These are phyloP conservation scores for Phalacrocorax brasilianus DNA, from an alignment of 2,113 vertebrate genomes.

Conservation along the genomic window DNA sequence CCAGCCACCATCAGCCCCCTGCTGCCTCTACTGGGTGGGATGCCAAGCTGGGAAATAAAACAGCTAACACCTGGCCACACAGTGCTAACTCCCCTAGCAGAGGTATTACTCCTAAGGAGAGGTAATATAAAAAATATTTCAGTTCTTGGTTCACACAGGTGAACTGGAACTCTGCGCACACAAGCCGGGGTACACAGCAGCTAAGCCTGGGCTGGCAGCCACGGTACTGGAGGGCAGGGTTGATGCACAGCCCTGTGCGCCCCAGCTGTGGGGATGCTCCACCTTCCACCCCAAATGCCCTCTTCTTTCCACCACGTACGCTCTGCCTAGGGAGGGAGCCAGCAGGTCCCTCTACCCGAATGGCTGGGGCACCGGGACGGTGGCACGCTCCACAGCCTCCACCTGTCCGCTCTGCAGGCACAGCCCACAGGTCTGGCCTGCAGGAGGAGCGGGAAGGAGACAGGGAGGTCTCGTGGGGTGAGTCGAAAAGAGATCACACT, in stretches of 20 bases:
- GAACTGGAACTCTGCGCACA: too few relatives aligned
- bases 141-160: neutral
- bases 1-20: neutral
- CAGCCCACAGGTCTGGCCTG: neutral
- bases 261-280: neutral
- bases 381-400: accelerated
- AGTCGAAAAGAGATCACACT: neutral
- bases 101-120: neutral
- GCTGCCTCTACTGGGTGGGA: accelerated
- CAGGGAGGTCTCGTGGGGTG: neutral
- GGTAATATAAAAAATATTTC: accelerated
- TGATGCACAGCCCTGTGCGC: neutral
- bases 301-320: accelerated
- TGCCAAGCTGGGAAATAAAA: neutral
- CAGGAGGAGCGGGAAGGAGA: neutral
- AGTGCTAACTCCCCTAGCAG: neutral
- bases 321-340: neutral
- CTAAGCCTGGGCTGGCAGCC: neutral
- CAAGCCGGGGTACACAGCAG: neutral
- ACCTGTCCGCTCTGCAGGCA: neutral
- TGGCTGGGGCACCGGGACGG: accelerated
- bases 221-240: neutral
- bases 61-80: neutral
- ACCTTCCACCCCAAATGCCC: neutral
- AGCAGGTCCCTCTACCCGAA: neutral